Evolutionary conservation across 2,113 vertebrate species (phyloP).

Genomic region (Cryptotis parvus): DNA sequence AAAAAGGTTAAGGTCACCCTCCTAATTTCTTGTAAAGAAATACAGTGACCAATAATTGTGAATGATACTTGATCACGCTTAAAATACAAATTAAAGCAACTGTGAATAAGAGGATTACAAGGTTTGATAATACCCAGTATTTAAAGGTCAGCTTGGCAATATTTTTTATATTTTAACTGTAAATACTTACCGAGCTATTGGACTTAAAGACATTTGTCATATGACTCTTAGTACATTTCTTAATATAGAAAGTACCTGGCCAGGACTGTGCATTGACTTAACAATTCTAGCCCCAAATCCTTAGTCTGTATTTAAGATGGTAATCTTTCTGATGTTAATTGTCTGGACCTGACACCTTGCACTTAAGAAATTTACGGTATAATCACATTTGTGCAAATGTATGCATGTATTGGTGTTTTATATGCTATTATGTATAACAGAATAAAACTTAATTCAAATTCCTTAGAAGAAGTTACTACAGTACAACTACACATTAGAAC

Average conservation of each 20-base stretch:
- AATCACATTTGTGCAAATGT: background rate
- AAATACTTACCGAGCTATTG: background rate
- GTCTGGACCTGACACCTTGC: background rate
- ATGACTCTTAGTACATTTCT: background rate
- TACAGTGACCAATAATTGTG: background rate
- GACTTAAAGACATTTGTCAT: constrained; percentile 28
- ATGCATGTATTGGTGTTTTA: background rate
- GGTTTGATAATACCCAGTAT: background rate
- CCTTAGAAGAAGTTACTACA: background rate
- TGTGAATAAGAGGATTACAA: background rate
- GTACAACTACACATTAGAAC: background rate
- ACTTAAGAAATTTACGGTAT: background rate
- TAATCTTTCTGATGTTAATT: constrained; percentile 49
- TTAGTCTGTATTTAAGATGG: constrained; percentile 15
- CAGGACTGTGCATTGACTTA: background rate
- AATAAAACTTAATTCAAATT: constrained; percentile 40
- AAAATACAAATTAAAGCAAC: constrained; percentile 16
- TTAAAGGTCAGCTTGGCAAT: constrained; percentile 9
- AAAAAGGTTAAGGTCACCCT: background rate
- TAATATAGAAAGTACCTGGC: constrained; percentile 15
- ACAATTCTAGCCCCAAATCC: background rate
- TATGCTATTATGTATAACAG: background rate
- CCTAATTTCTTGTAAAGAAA: constrained; percentile 4
- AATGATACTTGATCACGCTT: background rate
- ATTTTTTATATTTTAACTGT: constrained; percentile 46